phyloP scores from a whole-genome alignment of 2,888 invertebrate genomes.

The Biston betularia region DNA sequence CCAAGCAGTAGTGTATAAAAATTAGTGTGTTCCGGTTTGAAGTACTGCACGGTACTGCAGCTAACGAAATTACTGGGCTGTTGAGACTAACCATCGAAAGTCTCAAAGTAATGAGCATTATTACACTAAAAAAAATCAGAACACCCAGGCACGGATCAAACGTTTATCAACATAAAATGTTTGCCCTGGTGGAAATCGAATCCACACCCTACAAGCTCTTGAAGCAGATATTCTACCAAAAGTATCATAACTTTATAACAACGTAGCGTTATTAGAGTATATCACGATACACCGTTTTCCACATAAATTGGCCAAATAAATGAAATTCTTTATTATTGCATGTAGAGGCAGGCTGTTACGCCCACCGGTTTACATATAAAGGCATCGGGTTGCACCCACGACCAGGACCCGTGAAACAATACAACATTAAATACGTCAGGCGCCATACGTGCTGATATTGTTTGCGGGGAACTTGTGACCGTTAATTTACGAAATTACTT shows the following conservation, averaged over 20 bases:
- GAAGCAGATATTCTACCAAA: background rate
- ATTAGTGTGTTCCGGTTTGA: too few species aligned
- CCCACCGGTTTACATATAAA: conserved; percentile 46
- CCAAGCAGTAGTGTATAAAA: too few species aligned
- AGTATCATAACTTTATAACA: conserved; percentile 14
- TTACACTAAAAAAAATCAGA: too few species aligned
- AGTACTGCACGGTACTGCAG: too few species aligned
- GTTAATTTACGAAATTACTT: conserved; percentile 12
- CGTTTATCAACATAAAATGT: too few species aligned
- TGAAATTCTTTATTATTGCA: conserved; percentile 40
- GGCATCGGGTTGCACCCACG: conserved; percentile 53
- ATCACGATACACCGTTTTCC: conserved; percentile 36
- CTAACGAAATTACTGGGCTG: too few species aligned
- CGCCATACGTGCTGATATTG: conserved; percentile 49
- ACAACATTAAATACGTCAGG: conserved; percentile 50
- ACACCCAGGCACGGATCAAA: too few species aligned
- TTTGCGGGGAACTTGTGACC: conserved; percentile 45
- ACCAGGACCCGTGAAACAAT: conserved; percentile 53
- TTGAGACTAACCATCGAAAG: too few species aligned
- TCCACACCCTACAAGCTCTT: background rate
- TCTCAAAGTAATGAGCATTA: too few species aligned
- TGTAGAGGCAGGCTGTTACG: conserved; percentile 33
- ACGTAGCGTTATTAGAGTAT: conserved; percentile 28
- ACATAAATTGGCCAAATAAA: conserved; percentile 47
- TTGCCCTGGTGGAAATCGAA: too few species aligned